Evolutionary conservation across 2,113 vertebrate species (phyloP).

Genomic region (Polypterus senegalus): DNA sequence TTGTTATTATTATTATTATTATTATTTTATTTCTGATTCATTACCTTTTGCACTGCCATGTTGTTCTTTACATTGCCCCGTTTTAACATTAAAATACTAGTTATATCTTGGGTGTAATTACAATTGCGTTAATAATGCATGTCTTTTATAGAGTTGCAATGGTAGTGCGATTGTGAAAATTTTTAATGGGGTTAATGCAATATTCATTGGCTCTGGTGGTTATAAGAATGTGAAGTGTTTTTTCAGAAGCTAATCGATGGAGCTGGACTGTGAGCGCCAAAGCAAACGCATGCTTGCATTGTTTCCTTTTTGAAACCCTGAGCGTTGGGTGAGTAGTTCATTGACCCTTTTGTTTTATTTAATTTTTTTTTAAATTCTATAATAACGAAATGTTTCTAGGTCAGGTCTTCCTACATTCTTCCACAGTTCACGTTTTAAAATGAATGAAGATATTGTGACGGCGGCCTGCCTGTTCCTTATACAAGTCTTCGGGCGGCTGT

Average conservation of each 20-base stretch:
- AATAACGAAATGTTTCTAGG: neutral
- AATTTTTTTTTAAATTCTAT: neutral
- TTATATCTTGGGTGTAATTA: constrained; percentile 40
- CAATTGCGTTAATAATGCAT: constrained; percentile 52
- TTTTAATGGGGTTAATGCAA: constrained; percentile 63
- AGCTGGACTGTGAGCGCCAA: constrained; percentile 24
- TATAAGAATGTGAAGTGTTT: constrained; percentile 69
- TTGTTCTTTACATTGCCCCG: constrained; percentile 32
- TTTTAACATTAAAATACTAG: constrained; percentile 18
- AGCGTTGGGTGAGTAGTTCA: constrained; percentile 31
- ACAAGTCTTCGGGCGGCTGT: too few species aligned
- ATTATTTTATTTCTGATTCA: constrained; percentile 28
- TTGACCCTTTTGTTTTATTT: neutral
- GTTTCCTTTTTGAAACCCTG: constrained; percentile 20
- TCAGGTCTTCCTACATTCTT: too few species aligned
- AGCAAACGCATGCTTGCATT: constrained; percentile 20
- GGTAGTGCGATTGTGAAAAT: constrained; percentile 26
- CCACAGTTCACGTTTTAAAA: too few species aligned
- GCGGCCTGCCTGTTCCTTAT: too few species aligned
- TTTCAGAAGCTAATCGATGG: constrained; percentile 60
- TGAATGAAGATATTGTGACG: too few species aligned
- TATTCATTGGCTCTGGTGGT: constrained; percentile 69
- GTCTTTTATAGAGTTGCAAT: constrained; percentile 32
- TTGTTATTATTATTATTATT: constrained; percentile 20
- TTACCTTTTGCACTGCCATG: constrained; percentile 28